phyloP scores from a whole-genome alignment of 2,113 vertebrate species.

The Dicentrarchus labrax region DNA sequence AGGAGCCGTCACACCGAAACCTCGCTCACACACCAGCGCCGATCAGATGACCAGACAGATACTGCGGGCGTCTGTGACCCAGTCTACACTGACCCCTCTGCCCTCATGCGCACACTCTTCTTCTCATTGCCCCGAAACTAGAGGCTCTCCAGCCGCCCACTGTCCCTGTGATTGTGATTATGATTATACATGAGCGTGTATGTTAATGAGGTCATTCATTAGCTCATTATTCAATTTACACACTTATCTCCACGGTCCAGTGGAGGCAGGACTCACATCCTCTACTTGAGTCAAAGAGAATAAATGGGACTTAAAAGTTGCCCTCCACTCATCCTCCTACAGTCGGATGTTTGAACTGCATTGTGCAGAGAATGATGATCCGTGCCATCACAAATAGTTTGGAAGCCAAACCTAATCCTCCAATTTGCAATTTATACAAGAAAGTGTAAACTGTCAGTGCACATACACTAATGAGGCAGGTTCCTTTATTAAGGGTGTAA shows the following conservation, averaged over 20 bases:
- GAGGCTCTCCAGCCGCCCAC: background rate
- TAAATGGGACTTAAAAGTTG: too few species aligned
- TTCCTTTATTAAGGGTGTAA: too few species aligned
- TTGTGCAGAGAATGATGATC: too few species aligned
- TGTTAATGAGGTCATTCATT: constrained; percentile 33
- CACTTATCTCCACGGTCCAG: background rate
- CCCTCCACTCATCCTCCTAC: too few species aligned
- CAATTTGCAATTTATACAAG: too few species aligned
- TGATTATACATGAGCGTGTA: background rate
- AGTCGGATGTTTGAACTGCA: too few species aligned
- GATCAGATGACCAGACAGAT: constrained; percentile 19
- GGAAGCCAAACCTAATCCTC: too few species aligned
- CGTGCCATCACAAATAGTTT: too few species aligned
- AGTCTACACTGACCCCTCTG: constrained; percentile 44
- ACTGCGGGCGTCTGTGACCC: constrained; percentile 6
- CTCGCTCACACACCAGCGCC: background rate
- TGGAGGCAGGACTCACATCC: background rate
- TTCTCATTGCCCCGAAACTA: background rate
- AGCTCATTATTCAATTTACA: constrained; percentile 3
- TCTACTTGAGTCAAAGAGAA: background rate
- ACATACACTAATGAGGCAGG: too few species aligned
- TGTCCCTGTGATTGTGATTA: background rate
- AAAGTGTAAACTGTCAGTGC: too few species aligned
- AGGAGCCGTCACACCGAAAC: constrained; percentile 71
- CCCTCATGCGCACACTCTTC: background rate